Conservation (phyloP, 2,888 invertebrate species). For the Thereva nobilitata region DNA sequence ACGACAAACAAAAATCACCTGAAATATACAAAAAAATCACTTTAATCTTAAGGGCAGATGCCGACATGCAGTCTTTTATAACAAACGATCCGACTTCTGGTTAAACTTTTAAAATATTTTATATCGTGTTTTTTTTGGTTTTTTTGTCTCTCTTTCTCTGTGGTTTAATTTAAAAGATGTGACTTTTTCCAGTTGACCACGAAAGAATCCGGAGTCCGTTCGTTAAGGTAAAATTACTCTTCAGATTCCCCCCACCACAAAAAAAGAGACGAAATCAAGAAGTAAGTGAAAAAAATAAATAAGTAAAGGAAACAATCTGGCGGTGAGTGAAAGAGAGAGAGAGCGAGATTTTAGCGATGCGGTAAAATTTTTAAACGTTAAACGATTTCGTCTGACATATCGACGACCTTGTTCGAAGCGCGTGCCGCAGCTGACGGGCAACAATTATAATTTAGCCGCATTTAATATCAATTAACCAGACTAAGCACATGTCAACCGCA, state of each 20-base stretch:
- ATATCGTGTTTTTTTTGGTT: slow-evolving; percentile 1
- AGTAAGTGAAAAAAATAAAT: too few species aligned
- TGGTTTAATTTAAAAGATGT: too few species aligned
- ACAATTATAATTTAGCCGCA: slow-evolving; percentile 25
- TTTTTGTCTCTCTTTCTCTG: background rate
- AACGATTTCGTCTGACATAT: slow-evolving; percentile 8
- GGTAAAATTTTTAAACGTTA: background rate
- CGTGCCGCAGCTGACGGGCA: slow-evolving; percentile 30
- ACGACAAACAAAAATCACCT: too few species aligned
- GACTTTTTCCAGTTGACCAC: too few species aligned
- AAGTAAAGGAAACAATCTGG: background rate
- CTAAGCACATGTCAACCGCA: background rate
- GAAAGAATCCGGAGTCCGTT: too few species aligned
- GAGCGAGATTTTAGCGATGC: slow-evolving; percentile 13
- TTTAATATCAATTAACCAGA: slow-evolving; percentile 23
- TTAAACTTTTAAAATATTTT: slow-evolving; percentile 8
- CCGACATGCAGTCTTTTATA: slow-evolving; percentile 11
- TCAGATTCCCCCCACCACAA: too few species aligned
- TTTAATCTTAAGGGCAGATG: slow-evolving; percentile 26
- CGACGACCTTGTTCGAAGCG: slow-evolving; percentile 31
- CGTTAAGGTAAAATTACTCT: too few species aligned
- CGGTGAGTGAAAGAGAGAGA: slow-evolving; percentile 4
- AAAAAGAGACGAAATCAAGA: too few species aligned
- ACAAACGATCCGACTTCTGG: background rate
- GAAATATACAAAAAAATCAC: slow-evolving; percentile 11